These are phyloP conservation scores for Ecdyonurus torrentis DNA, from an alignment of 2,888 invertebrate genomes.

Conservation along the genomic window DNA sequence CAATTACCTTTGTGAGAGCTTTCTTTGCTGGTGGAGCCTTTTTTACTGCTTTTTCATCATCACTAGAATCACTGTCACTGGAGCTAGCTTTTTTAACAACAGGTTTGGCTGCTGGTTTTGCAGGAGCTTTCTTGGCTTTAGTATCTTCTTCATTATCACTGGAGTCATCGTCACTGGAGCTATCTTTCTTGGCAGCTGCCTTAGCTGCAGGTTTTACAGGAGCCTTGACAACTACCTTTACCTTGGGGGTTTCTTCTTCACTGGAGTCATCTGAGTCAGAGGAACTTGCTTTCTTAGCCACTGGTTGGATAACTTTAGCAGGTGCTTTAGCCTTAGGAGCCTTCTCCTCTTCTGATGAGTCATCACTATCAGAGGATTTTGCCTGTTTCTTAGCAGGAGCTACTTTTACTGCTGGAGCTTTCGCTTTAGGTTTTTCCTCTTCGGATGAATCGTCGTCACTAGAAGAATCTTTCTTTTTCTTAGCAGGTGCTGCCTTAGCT, in stretches of 20 bases:
- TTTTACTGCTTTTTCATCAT: conserved; percentile 16
- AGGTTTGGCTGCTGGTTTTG: conserved; percentile 16
- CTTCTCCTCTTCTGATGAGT: background rate
- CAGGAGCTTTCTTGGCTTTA: conserved; percentile 6
- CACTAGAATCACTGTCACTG: conserved; percentile 9
- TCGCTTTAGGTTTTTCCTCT: conserved; percentile 18
- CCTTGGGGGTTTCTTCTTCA: conserved; percentile 19
- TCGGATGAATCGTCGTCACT: conserved; percentile 22
- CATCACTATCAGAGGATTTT: background rate
- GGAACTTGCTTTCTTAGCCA: conserved; percentile 21
- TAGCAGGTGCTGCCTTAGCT: conserved; percentile 8
- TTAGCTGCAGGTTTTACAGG: conserved; percentile 14
- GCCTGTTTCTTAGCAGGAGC: conserved; percentile 6
- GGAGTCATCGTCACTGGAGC: conserved; percentile 12
- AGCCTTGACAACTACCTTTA: conserved; percentile 17
- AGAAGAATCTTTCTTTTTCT: conserved; percentile 18
- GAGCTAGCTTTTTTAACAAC: conserved; percentile 13
- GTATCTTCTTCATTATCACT: conserved; percentile 12
- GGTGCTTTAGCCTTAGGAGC: conserved; percentile 11
- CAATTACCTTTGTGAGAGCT: conserved; percentile 12
- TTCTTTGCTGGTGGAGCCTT: conserved; percentile 11
- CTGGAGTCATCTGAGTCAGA: conserved; percentile 27
- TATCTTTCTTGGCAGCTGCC: conserved; percentile 12
- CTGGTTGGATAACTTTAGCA: conserved; percentile 11
- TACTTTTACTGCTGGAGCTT: background rate